Conservation (phyloP, 2,888 invertebrate genomes). For the Bruchidius siliquastri region DNA sequence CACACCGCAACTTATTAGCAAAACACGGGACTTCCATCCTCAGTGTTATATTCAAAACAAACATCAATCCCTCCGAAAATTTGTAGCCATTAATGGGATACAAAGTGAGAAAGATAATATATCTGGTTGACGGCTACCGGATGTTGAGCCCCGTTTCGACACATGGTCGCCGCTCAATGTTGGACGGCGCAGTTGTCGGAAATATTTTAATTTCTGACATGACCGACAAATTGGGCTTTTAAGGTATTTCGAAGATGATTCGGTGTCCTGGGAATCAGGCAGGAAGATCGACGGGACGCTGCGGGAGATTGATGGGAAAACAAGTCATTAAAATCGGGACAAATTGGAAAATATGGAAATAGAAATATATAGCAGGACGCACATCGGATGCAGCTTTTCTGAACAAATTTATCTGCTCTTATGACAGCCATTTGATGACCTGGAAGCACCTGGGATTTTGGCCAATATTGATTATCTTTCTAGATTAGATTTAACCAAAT, state of each 20-base stretch:
- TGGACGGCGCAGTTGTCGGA: slow-evolving; percentile 33
- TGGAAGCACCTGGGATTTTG: too few relatives aligned
- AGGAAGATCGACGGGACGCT: neutral
- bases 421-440: too few relatives aligned
- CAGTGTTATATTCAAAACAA: slow-evolving; percentile 31
- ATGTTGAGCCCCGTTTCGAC: slow-evolving; percentile 37
- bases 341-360: neutral
- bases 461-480: too few relatives aligned
- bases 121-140: slow-evolving; percentile 16
- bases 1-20: neutral
- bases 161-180: slow-evolving; percentile 24
- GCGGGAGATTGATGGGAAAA: neutral
- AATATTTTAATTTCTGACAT: slow-evolving; percentile 40
- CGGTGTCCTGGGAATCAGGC: neutral
- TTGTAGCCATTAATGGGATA: slow-evolving; percentile 44
- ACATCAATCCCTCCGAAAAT: slow-evolving; percentile 37
- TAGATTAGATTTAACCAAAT: too few relatives aligned
- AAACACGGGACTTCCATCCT: slow-evolving; percentile 15
- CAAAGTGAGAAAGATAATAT: slow-evolving; percentile 39
- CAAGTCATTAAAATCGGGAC: neutral
- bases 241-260: slow-evolving; percentile 10
- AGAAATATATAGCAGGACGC: neutral
- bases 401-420: too few relatives aligned
- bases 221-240: slow-evolving; percentile 29
- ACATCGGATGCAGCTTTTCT: too few relatives aligned